phyloP scores from a whole-genome alignment of 1,140 invertebrate species.

The Papilio machaon region DNA sequence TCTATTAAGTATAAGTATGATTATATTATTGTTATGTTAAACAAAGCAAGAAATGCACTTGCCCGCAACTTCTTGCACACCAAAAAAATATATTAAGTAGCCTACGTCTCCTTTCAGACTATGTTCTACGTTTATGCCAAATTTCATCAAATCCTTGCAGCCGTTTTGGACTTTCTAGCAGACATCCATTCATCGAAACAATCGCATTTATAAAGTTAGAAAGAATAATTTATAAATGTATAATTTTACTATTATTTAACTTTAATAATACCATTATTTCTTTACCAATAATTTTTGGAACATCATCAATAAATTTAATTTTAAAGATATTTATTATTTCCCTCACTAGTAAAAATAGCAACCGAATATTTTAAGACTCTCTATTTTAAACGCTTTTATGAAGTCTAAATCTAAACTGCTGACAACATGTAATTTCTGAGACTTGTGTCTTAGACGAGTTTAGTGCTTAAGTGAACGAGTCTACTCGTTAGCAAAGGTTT shows the following conservation, averaged over 20 bases:
- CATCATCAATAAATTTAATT: too few relatives aligned
- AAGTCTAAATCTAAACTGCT: not conserved
- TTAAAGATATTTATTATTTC: not conserved
- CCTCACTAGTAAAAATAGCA: not conserved
- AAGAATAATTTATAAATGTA: too few relatives aligned
- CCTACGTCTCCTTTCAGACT: too few relatives aligned
- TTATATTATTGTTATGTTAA: not conserved
- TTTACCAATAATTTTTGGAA: too few relatives aligned
- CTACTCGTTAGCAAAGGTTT: conserved; percentile 8
- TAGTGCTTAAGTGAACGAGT: not conserved
- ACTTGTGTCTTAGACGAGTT: not conserved
- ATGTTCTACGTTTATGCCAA: too few relatives aligned
- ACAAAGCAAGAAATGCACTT: not conserved
- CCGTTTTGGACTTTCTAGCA: too few relatives aligned
- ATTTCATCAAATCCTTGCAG: too few relatives aligned
- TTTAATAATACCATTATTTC: too few relatives aligned
- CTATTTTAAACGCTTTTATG: not conserved
- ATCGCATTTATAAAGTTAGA: too few relatives aligned
- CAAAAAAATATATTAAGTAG: too few relatives aligned
- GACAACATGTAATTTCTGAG: not conserved
- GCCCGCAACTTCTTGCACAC: not conserved
- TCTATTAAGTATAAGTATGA: not conserved
- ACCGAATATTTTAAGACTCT: not conserved
- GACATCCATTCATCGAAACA: too few relatives aligned
- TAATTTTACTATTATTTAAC: too few relatives aligned